Evolutionary conservation across 2,888 invertebrate genomes (phyloP).

Genomic region (Asteroscopus sphinx): DNA sequence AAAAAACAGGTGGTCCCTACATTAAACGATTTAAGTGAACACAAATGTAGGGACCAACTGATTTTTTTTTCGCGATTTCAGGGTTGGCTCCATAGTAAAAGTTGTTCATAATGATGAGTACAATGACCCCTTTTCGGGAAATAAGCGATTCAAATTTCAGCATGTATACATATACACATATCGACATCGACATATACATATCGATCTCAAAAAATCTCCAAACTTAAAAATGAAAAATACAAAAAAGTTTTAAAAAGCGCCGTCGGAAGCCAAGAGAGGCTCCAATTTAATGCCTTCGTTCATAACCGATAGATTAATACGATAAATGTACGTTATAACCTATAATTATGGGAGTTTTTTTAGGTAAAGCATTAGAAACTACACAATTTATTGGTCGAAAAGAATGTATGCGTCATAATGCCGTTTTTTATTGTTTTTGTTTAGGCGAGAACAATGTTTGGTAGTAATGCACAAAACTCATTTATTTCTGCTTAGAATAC

Average conservation of each 20-base stretch:
- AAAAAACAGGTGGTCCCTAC: too few species aligned
- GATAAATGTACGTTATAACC: constrained; percentile 77
- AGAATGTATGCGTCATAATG: constrained; percentile 45
- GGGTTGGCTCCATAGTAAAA: too few species aligned
- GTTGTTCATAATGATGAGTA: too few species aligned
- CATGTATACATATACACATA: too few species aligned
- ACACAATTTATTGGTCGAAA: constrained; percentile 41
- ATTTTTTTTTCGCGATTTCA: too few species aligned
- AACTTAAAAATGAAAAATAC: constrained; percentile 18
- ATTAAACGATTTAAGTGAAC: too few species aligned
- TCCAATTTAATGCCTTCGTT: constrained; percentile 59
- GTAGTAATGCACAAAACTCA: too few species aligned
- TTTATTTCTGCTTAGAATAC: too few species aligned
- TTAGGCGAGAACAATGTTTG: constrained; percentile 3
- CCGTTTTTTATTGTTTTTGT: constrained; percentile 2
- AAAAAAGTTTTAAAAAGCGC: constrained; percentile 40
- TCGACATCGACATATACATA: too few species aligned
- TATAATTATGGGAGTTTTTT: constrained; percentile 69
- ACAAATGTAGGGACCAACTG: too few species aligned
- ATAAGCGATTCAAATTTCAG: too few species aligned
- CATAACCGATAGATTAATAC: constrained; percentile 79
- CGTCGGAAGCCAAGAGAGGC: constrained; percentile 68
- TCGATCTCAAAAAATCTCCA: constrained; percentile 40
- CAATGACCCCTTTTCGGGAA: too few species aligned
- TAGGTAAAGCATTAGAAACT: constrained; percentile 53